Evolutionary conservation across 92 coral and sea anemone genomes (phyloP), one percentile per base, ranked within the genome.

Genomic region (Zoanthus solanderi): DNA sequence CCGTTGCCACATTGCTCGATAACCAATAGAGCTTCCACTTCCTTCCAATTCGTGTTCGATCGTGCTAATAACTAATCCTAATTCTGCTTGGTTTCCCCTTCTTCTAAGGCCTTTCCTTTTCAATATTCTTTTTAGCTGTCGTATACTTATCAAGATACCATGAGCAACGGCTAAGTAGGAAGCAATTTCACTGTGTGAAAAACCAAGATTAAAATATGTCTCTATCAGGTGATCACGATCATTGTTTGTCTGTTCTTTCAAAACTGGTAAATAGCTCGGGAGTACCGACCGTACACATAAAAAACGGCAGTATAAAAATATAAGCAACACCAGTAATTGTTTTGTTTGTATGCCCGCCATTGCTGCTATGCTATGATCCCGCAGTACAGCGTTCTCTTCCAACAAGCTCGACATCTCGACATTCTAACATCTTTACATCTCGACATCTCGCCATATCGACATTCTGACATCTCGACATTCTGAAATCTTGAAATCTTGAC

Each of bases 31-130:
- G 46, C 52, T 83, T 71, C 72, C 72, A 32, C 58, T 50, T 83
- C 87, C 78, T 71, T 83, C 78, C 18, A 83, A 48, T 83, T 83
- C 87, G 71, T 71, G 78, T 71, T 83, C 78, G 69, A 83, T 83
- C 10, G 54, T 31, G 56, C 87, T 67, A 50, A 83, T 83, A 31
- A 83, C 87, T 68, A 68, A 69, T 18, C 79, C 79, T 71, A 71
- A 61, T 58, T 60, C 74, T 42, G 57, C 42, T 18, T 15, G 74
- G 7, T 28, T 76, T 50, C 31, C 46, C 47, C 65, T 50, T 47
- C 79, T 76, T 52, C 65, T 52, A 23, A 52, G 46, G 15, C 81
- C 58, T 75, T 54, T 75, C 23, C 10, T 30, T 76, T 76, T 32
- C 57, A 76, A 28, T 9, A 76, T 50, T 15, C 46, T 30, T 76